Evolutionary conservation across 1,140 invertebrate species (phyloP), one percentile per base, ranked within the genome.

Genomic region (Subanguina moxae): DNA sequence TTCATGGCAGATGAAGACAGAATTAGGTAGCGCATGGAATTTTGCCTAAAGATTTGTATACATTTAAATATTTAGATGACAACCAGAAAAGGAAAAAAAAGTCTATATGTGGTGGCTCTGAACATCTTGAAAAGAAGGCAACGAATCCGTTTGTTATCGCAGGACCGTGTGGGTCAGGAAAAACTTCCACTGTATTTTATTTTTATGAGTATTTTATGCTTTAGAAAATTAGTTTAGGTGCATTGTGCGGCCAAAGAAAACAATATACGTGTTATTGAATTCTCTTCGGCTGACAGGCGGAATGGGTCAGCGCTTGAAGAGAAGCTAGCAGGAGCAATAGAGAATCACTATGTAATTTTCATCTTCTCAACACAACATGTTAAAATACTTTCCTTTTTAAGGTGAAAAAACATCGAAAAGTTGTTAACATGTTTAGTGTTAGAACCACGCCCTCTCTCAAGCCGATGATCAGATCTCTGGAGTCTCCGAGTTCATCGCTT

Each of bases 101-200:
- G 15, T 3, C n/a, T 8, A 25, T 52, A 7, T 52, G n/a, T 61
- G 58, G 27, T 5, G 58, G 27, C n/a, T 7, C 19, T n/a, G 28
- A 61, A 25, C 8, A 19, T 21, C 1, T 19, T 21, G 58, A 61
- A 19, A 28, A n/a, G 28, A 43, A 61, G 28, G 8, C n/a, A 8
- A 19, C n/a, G 19, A 61, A 61, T 61, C 58, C 58, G 5, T 28
- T 61, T 61, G 38, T 61, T 32, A 61, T 61, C n/a, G 19, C 58
- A 8, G 58, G 58, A 21, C 58, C 58, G 1, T 21, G 19, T 8
- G 58, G 58, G 8, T 21, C 28, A 13, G 58, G 58, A 19, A 61
- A 61, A 61, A 61, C 58, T 61, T 61, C 58, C n/a, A 21, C 58
- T 19, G 58, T 61, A 61, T 21, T 21, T 32, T 52, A 1, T 61